Evolutionary conservation across 2,113 vertebrate genomes (phyloP), one percentile per base, ranked within the genome.

Genomic region (Cololabis saira): DNA sequence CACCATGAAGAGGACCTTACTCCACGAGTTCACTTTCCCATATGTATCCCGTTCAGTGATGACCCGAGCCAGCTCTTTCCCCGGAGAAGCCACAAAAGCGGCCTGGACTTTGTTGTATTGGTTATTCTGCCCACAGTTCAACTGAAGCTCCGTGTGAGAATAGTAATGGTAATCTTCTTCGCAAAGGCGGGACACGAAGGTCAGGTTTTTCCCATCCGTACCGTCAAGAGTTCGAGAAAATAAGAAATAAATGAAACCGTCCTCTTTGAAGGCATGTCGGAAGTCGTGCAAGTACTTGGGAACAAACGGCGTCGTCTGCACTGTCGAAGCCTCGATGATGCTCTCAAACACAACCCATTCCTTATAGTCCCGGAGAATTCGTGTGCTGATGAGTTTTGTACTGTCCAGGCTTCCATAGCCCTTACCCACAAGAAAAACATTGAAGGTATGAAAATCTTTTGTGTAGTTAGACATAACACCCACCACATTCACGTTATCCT

Each of bases 101-200:
- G 96, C 94, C 21, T 82, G 78, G 13, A 96, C 95, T 83, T 94
- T 92, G 67, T 94, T 94, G 27, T 94, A 98, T 0, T 14, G 43
- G 61, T 92, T 90, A 0, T 81, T 24, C 0, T 0, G 0, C 14
- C 77, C 92, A 66, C 97, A 99, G 18, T 74, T 90, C 44, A 99
- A 86, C 82, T 96, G 95, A 75, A 98, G 94, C 86, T 99, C 98
- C 6, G 95, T 94, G 82, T 98, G 96, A 24, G 98, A 99, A 55
- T 95, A 97, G 67, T 98, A 98, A 64, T 90, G 91, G 2, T 74
- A 67, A 81, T 99, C 98, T 0, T 91, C 41, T 47, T 96, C 95
- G 54, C 96, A 99, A 59, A 98, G 91, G 6, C 97, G 94, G 0
- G 96, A 96, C 62, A 98, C 89, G 13, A 95, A 93, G 0, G 96